Conservation (phyloP, 2,113 vertebrate species). For the Sylvietta virens region DNA sequence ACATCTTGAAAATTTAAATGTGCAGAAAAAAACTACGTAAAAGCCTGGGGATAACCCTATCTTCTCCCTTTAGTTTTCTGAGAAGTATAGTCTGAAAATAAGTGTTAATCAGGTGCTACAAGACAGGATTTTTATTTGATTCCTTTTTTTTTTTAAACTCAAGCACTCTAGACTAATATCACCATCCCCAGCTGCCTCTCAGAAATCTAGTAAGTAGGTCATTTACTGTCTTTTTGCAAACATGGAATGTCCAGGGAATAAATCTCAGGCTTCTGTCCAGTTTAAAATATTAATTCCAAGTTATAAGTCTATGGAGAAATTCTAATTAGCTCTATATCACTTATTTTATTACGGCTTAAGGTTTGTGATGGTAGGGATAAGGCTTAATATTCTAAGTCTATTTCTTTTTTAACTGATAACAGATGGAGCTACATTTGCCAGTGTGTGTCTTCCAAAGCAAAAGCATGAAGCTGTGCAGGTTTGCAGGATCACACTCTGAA, state of each 20-base stretch:
- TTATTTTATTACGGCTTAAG: background rate
- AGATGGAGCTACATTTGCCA: background rate
- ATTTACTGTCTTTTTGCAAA: background rate
- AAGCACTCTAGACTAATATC: background rate
- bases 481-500: background rate
- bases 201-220: background rate
- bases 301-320: background rate
- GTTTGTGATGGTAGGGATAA: background rate
- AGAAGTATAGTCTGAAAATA: background rate
- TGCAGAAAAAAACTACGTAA: rapidly evolving
- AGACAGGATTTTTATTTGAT: background rate
- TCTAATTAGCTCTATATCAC: background rate
- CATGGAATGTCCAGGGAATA: background rate
- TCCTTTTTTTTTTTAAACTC: background rate
- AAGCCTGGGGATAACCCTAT: background rate
- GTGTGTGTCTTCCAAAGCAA: background rate
- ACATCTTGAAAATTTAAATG: background rate
- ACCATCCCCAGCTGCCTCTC: background rate
- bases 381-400: background rate
- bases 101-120: background rate
- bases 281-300: background rate
- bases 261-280: background rate
- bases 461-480: background rate
- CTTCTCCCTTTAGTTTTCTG: background rate
- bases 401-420: background rate